Evolutionary conservation across 2,888 invertebrate species (phyloP), one percentile per base, ranked within the genome.

Genomic region (Lampropteryx suffumata): DNA sequence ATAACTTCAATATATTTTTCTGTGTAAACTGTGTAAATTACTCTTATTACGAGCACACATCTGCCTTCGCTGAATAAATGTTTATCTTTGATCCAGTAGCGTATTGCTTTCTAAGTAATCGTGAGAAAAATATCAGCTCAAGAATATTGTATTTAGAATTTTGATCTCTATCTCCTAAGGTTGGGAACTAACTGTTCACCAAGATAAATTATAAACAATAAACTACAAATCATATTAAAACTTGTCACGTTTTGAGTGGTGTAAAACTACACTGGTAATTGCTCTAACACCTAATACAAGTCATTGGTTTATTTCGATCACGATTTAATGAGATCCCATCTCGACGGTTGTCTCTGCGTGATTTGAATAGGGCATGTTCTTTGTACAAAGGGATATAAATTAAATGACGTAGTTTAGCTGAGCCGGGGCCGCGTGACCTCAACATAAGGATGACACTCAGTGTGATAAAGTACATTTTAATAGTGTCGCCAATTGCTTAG

Each of bases 91-190:
- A 67, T 63, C 60, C 55, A 43, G 50, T 57, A 57, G 57, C 56
- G 62, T 62, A 62, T 62, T 64, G 68, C 71, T 74, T 74, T 74
- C 73, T 71, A 71, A 64, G 63, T 57, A 56, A 52, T 64, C 70
- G 70, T 74, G 75, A 65, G 74, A 74, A 67, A 62, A 57, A 53
- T 57, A 53, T 53, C 61, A 53, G 51, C 48, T 59, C 12, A 55
- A 55, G 50, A 59, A 60, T 45, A 48, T 44, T 40, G 39, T 49
- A 42, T 57, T 39, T 57, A 54, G 47, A 65, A 62, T 59, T n/a
- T 57, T 61, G 58, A 61, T 62, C 61, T 64, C 59, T 53, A 55
- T 53, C 30, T 55, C 9, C n/a, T 47, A 29, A 14, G 35, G 41
- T 27, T 46, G 28, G 41, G 41, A 51, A 47, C 50, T 49, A 5